Conservation (phyloP, 2,113 vertebrate species). For the Chionodraco myersi region DNA sequence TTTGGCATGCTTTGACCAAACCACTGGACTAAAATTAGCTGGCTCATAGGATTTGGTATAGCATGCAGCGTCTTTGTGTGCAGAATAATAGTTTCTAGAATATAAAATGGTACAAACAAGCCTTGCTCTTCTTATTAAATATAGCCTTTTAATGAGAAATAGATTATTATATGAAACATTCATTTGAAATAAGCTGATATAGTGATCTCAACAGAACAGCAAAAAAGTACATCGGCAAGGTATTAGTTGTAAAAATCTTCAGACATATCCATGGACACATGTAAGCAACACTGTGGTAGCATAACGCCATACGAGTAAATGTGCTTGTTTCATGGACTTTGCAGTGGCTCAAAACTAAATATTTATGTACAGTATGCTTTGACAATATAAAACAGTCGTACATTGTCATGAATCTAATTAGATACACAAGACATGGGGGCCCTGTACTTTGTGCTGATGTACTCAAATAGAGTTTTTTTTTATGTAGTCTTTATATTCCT, state of each 20-base stretch:
- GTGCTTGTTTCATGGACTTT: constrained; percentile 80
- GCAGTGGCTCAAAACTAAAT: constrained; percentile 69
- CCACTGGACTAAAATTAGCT: neutral
- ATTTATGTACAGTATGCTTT: constrained; percentile 62
- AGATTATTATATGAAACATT: constrained; percentile 89
- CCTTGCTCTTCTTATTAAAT: constrained; percentile 86
- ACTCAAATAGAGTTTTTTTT: constrained; percentile 59
- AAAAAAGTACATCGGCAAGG: constrained; percentile 85
- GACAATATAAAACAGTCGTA: constrained; percentile 73
- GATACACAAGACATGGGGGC: constrained; percentile 66
- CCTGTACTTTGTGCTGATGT: constrained; percentile 74
- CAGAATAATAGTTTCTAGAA: neutral
- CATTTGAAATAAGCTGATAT: constrained; percentile 88
- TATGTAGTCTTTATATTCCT: constrained; percentile 67
- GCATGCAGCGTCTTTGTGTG: neutral
- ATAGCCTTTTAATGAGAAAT: constrained; percentile 90
- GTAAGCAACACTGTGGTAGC: constrained; percentile 78
- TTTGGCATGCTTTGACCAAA: neutral
- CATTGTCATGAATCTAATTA: constrained; percentile 67
- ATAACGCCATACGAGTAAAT: constrained; percentile 71
- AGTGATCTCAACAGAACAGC: constrained; percentile 84
- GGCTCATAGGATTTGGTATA: neutral
- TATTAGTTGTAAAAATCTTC: constrained; percentile 83
- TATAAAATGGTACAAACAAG: constrained; percentile 75
- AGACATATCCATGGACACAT: constrained; percentile 79